A percentile compares a stretch with the other conserved stretches of the same genome.
Conservation (phyloP, 2,797 vertebrate species). For the Etheostoma perlongum region DNA sequence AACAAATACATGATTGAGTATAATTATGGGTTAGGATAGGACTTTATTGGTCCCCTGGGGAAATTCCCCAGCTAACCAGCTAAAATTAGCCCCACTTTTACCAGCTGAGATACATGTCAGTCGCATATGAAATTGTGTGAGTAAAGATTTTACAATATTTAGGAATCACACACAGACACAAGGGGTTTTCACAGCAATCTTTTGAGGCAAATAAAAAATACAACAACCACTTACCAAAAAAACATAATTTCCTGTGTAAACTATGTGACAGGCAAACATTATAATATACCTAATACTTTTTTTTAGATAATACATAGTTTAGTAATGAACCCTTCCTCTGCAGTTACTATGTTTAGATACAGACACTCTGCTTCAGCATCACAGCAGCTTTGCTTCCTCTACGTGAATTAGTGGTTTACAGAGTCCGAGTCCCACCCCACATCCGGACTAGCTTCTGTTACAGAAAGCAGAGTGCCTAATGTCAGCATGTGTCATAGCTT, state of each 20-base stretch:
- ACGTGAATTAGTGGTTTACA: conserved; percentile 51
- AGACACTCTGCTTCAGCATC: conserved; percentile 38
- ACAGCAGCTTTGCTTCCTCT: conserved; percentile 51
- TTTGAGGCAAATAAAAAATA: neutral
- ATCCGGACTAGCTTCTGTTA: conserved; percentile 53
- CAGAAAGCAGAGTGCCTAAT: conserved; percentile 32
- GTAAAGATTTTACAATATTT: neutral
- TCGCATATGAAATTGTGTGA: neutral
- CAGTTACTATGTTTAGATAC: conserved; percentile 45
- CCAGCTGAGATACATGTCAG: neutral
- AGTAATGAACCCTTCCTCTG: neutral
- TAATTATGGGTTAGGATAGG: too few species aligned
- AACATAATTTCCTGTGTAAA: neutral
- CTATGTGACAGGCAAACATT: neutral
- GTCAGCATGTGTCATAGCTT: conserved; percentile 19
- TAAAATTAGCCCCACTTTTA: too few species aligned
- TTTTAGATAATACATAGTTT: neutral
- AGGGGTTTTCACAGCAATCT: neutral
- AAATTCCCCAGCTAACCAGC: too few species aligned
- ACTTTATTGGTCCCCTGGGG: too few species aligned
- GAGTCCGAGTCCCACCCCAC: conserved; percentile 47
- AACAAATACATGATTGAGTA: too few species aligned
- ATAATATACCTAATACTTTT: neutral
- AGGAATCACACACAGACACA: neutral
- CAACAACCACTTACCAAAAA: neutral